Conservation (phyloP, 2,888 invertebrate genomes). For the Drosophila pegasa region DNA sequence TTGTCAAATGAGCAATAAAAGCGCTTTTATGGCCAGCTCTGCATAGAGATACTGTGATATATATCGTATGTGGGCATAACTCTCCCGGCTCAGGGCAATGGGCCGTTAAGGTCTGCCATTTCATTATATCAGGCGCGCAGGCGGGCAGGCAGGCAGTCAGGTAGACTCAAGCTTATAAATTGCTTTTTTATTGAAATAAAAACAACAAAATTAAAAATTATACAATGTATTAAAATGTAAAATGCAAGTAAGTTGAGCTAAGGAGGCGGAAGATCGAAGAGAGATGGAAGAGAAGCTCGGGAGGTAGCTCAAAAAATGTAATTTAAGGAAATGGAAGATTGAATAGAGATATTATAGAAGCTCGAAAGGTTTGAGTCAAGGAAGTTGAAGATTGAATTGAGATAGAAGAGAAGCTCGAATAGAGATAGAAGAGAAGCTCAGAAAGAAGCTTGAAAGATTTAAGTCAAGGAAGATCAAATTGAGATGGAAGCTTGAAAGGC, state of each 20-base stretch:
- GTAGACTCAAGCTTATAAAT: constrained; percentile 59
- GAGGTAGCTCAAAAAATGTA: too few relatives aligned
- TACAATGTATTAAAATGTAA: background rate
- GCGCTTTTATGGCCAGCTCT: constrained; percentile 67
- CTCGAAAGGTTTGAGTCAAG: too few relatives aligned
- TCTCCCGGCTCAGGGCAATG: constrained; percentile 18
- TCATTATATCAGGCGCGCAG: constrained; percentile 1
- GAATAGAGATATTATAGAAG: too few relatives aligned
- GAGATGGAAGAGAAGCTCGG: background rate
- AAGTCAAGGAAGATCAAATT: too few relatives aligned
- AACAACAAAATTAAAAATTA: constrained; percentile 56
- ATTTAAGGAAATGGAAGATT: background rate
- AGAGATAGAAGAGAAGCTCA: too few relatives aligned
- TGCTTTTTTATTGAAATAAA: constrained; percentile 75
- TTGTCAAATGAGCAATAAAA: constrained; percentile 82
- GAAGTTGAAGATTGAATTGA: too few relatives aligned
- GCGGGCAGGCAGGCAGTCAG: constrained; percentile 3
- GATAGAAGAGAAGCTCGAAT: too few relatives aligned
- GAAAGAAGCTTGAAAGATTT: too few relatives aligned
- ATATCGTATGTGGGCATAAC: constrained; percentile 55
- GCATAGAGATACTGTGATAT: constrained; percentile 24
- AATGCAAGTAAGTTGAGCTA: background rate
- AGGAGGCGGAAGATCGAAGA: background rate
- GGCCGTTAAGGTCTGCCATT: constrained; percentile 32
- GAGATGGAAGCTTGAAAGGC: too few relatives aligned